Percentiles rank a stretch among this genome's conserved stretches.
These are phyloP conservation scores for Emydocephalus ijimae DNA, from an alignment of 2,113 vertebrate species.

Conservation along the genomic window DNA sequence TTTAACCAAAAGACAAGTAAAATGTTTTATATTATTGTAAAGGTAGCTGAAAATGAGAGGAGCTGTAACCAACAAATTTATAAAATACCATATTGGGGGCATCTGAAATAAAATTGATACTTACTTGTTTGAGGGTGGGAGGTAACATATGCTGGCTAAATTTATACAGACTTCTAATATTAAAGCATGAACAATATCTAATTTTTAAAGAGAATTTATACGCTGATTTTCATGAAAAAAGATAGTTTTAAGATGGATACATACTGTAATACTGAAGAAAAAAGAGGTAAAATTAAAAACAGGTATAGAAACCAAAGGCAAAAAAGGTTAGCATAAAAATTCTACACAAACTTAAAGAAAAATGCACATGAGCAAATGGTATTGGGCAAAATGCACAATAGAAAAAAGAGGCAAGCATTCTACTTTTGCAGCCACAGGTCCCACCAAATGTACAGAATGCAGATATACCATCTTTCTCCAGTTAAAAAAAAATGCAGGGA, in stretches of 20 bases:
- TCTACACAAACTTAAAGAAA: neutral
- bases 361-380: neutral
- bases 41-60: neutral
- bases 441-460: neutral
- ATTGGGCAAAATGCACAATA: neutral
- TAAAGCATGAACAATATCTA: neutral
- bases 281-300: neutral
- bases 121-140: neutral
- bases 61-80: neutral
- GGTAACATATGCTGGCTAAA: neutral
- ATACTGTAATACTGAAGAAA: neutral
- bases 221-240: neutral
- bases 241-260: neutral
- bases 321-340: neutral
- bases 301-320: neutral
- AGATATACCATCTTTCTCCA: slow-evolving; percentile 15
- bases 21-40: neutral
- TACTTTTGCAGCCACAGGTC: neutral
- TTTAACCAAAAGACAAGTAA: neutral
- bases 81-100: neutral
- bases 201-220: neutral
- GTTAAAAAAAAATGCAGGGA: neutral
- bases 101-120: neutral
- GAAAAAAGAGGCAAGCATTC: neutral
- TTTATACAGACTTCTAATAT: neutral